These are phyloP conservation scores for Xyrichtys novacula DNA, from an alignment of 2,797 vertebrate species.

Conservation along the genomic window DNA sequence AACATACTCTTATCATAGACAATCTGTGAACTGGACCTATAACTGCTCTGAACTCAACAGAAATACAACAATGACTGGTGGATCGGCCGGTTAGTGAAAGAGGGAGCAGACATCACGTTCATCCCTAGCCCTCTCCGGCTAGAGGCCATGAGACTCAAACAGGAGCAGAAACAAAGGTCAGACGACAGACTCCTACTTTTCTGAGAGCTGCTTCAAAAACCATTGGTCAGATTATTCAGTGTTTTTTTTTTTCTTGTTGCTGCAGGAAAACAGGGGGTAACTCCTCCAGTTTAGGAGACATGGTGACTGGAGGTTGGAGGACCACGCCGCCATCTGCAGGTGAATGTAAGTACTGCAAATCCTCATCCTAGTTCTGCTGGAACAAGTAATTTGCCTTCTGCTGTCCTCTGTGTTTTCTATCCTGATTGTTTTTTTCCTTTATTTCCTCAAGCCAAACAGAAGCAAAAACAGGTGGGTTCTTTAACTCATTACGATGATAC, in stretches of 20 bases:
- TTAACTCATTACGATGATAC: conserved; percentile 8
- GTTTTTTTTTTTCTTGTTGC: conserved; percentile 12
- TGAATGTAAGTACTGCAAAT: conserved; percentile 82
- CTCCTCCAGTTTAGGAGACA: conserved; percentile 92
- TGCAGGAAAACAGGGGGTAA: conserved; percentile 92
- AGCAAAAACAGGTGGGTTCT: conserved; percentile 96
- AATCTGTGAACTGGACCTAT: conserved; percentile 13
- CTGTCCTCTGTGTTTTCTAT: conserved; percentile 21
- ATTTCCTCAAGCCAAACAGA: conserved; percentile 95
- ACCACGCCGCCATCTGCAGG: conserved; percentile 96
- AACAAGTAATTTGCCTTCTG: conserved; percentile 13
- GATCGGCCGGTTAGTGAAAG: conserved; percentile 96
- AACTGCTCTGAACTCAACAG: conserved; percentile 75
- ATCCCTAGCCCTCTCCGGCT: conserved; percentile 96
- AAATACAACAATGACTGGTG: conserved; percentile 98
- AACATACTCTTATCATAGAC: neutral
- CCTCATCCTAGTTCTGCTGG: neutral
- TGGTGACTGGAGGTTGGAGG: conserved; percentile 91
- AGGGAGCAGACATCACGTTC: conserved; percentile 95
- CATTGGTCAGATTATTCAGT: neutral
- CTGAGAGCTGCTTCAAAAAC: neutral
- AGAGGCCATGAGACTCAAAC: conserved; percentile 95
- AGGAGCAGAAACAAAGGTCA: conserved; percentile 96
- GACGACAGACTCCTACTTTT: conserved; percentile 1
- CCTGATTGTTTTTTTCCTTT: conserved; percentile 82